Percentiles rank a stretch among this genome's conserved stretches.
Conservation (phyloP, 2,797 vertebrate genomes). For the Ctenosaura bakeri region DNA sequence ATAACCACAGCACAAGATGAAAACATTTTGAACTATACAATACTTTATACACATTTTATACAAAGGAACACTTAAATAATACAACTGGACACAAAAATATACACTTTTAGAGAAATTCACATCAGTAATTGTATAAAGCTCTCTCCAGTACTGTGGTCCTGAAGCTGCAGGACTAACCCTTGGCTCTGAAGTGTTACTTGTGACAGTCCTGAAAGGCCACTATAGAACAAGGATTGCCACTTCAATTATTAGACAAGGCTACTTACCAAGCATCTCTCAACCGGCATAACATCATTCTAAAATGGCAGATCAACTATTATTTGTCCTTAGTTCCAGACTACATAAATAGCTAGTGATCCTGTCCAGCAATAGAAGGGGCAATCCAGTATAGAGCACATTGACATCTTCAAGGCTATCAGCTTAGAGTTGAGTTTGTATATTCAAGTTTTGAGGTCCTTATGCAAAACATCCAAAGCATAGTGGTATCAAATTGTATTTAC, state of each 20-base stretch:
- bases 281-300: neutral
- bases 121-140: conserved; percentile 87
- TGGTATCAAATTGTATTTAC: conserved; percentile 77
- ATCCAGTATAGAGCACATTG: conserved; percentile 78
- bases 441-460: conserved; percentile 84
- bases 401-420: conserved; percentile 80
- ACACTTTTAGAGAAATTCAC: conserved; percentile 89
- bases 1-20: conserved; percentile 84
- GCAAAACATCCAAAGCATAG: conserved; percentile 77
- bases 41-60: conserved; percentile 88
- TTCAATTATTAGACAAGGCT: conserved; percentile 53
- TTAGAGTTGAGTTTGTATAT: conserved; percentile 77
- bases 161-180: conserved; percentile 83
- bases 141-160: conserved; percentile 81
- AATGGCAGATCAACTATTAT: conserved; percentile 15
- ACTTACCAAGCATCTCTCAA: neutral
- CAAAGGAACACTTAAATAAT: conserved; percentile 89
- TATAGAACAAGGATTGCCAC: conserved; percentile 56
- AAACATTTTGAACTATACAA: conserved; percentile 87
- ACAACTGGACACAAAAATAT: conserved; percentile 88
- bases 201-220: conserved; percentile 86
- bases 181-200: conserved; percentile 81
- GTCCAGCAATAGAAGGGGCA: conserved; percentile 42
- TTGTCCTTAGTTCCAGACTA: neutral
- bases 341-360: neutral